These are phyloP conservation scores for Calameuta pallipes DNA, from an alignment of 2,888 invertebrate species.

Conservation along the genomic window DNA sequence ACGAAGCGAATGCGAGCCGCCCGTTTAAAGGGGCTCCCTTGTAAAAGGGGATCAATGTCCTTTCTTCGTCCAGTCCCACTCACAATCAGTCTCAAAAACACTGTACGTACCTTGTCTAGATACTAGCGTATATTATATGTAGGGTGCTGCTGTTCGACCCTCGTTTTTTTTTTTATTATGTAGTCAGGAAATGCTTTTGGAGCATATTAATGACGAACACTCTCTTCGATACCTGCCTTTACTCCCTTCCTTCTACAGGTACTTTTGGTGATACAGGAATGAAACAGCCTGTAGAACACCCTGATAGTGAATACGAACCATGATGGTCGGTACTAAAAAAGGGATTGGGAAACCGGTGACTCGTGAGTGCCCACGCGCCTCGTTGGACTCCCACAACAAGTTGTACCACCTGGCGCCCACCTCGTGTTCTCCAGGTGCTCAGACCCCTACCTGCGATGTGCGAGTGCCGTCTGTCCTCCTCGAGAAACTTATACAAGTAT, in stretches of 20 bases:
- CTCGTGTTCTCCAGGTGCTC: slow-evolving; percentile 57
- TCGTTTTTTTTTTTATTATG: not conserved
- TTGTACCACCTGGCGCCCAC: slow-evolving; percentile 51
- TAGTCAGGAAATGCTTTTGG: not conserved
- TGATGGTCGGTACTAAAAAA: not conserved
- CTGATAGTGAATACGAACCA: not conserved
- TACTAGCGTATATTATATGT: not conserved
- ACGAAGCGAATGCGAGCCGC: not conserved
- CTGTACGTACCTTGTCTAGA: not conserved
- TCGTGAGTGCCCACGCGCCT: slow-evolving; percentile 18
- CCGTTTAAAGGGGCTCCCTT: not conserved
- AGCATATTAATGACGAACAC: not conserved
- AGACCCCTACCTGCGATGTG: slow-evolving; percentile 37
- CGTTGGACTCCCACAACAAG: slow-evolving; percentile 53
- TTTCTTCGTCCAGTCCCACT: not conserved
- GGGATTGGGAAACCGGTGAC: not conserved
- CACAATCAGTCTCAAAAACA: not conserved
- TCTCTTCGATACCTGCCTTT: not conserved
- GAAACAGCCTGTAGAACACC: not conserved
- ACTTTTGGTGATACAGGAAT: not conserved
- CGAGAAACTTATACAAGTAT: not conserved
- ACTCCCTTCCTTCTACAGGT: not conserved
- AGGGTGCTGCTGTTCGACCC: not conserved
- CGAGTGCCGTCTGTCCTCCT: not conserved
- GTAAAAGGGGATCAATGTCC: not conserved